phyloP scores from a whole-genome alignment of 1,140 invertebrate genomes.

The Pogonus chalceus region DNA sequence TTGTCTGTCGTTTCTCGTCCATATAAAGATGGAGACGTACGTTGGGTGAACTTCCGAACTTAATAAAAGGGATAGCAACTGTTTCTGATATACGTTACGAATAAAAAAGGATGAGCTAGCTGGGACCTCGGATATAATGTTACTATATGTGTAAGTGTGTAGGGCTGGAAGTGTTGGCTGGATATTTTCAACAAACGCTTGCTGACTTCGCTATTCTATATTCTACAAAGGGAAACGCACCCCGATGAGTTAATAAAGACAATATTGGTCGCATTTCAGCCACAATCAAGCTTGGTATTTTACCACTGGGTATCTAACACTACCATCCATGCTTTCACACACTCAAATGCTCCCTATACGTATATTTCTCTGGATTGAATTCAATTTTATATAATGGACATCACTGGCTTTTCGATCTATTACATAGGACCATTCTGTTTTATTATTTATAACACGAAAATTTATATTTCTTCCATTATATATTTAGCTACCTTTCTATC shows the following conservation, averaged over 20 bases:
- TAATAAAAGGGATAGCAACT: not conserved
- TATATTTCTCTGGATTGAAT: too few species aligned
- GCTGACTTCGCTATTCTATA: not conserved
- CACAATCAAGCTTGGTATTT: not conserved
- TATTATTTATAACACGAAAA: too few species aligned
- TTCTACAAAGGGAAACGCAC: not conserved
- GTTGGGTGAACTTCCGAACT: not conserved
- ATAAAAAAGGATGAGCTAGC: not conserved
- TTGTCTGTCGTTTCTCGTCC: not conserved
- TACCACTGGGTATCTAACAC: not conserved
- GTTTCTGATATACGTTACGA: not conserved
- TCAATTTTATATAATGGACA: too few species aligned
- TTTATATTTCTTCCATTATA: too few species aligned
- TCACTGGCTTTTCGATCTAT: too few species aligned
- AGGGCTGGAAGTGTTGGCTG: not conserved
- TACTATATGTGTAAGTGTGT: too few species aligned
- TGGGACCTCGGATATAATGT: too few species aligned
- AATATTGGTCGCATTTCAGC: constrained; percentile 3
- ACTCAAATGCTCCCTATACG: too few species aligned
- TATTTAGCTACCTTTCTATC: too few species aligned
- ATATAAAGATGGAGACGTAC: not conserved
- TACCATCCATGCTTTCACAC: too few species aligned
- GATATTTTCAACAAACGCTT: not conserved
- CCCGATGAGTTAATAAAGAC: constrained; percentile 1
- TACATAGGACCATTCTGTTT: too few species aligned